phyloP scores from a whole-genome alignment of 53 echinoderm and acorn worm species.

The Stichopus horrens region DNA sequence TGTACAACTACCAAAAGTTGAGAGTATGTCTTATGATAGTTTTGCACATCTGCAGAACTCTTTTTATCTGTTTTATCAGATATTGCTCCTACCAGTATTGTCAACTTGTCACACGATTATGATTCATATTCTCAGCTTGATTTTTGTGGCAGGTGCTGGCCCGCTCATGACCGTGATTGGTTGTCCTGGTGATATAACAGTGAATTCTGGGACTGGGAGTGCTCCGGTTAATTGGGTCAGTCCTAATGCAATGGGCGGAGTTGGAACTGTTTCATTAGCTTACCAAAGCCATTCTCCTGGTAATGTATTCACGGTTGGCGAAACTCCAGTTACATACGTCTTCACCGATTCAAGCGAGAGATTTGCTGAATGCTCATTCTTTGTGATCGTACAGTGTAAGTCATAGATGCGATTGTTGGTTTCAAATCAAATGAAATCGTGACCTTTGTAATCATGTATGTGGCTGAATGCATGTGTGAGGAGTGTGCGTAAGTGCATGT shows the following conservation, averaged over 20 bases:
- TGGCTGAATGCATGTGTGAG: no score
- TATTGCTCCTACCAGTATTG: no score
- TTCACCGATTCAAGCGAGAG: conserved; percentile 51
- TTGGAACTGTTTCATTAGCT: conserved; percentile 2
- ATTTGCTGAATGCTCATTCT: conserved; percentile 58
- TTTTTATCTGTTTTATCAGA: no score
- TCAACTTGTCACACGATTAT: no score
- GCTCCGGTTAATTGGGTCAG: conserved; percentile 34
- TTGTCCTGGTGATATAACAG: conserved; percentile 36
- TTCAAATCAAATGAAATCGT: no score
- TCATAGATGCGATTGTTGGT: no score
- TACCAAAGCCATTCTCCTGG: conserved; percentile 54
- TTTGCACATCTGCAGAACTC: no score
- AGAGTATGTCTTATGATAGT: no score
- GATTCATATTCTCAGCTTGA: no score
- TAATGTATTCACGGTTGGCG: conserved; percentile 50
- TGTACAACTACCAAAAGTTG: no score
- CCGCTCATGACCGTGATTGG: conserved; percentile 31
- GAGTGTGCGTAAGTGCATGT: no score
- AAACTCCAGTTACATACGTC: conserved; percentile 62
- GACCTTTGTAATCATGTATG: no score
- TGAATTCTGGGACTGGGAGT: conserved; percentile 12
- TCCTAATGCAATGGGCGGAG: conserved; percentile 55
- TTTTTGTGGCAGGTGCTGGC: conserved; percentile 2
- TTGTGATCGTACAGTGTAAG: conserved; percentile 54